These are phyloP conservation scores for Spea bombifrons DNA, from an alignment of 2,113 vertebrate species.

Conservation along the genomic window DNA sequence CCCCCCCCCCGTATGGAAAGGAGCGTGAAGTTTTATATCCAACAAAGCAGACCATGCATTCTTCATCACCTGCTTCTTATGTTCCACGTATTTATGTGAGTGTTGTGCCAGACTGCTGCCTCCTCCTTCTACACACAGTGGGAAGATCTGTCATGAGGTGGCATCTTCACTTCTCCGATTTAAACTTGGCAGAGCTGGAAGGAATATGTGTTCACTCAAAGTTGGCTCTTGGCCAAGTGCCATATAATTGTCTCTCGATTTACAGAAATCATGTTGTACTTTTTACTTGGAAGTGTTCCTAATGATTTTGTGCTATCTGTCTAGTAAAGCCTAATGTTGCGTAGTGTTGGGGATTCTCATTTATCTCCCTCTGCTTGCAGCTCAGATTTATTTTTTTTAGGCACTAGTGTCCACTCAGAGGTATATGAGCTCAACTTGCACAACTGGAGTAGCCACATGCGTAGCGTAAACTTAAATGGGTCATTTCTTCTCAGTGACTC, in stretches of 20 bases:
- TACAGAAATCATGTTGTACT: conserved; percentile 12
- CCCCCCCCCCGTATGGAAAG: no score
- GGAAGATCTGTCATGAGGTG: not conserved
- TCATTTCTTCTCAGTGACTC: no score
- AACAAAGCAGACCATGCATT: no score
- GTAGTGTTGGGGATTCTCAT: not conserved
- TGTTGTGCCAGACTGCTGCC: not conserved
- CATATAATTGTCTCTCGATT: not conserved
- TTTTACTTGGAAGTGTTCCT: conserved; percentile 14
- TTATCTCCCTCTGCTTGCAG: not conserved
- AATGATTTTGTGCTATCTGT: conserved; percentile 7
- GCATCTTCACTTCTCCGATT: not conserved
- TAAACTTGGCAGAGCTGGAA: conserved; percentile 5
- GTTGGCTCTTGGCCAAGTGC: not conserved
- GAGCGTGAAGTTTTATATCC: no score
- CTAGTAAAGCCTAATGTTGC: not conserved
- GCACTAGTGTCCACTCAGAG: no score
- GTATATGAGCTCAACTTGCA: no score
- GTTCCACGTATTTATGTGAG: not conserved
- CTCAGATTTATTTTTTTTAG: not conserved
- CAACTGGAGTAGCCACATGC: no score
- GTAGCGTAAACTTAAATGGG: no score
- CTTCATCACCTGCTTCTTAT: no score
- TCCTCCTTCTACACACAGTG: not conserved
- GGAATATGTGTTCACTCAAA: not conserved